Evolutionary conservation across 1,140 invertebrate genomes (phyloP).

Genomic region (Atta colombica): DNA sequence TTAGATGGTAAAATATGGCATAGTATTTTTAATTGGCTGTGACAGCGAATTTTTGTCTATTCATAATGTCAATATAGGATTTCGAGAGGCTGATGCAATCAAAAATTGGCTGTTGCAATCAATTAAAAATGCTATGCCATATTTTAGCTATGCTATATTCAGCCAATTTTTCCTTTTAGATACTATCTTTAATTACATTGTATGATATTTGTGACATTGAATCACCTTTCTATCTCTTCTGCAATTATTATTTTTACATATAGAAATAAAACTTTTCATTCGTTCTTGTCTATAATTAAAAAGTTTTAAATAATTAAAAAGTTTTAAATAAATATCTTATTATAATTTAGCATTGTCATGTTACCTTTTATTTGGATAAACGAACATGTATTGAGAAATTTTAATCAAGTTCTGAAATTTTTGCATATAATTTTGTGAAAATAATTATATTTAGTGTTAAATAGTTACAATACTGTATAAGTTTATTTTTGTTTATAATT

Average conservation of each 20-base stretch:
- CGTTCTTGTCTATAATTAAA: not conserved
- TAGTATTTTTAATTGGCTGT: too few species aligned
- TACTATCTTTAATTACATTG: conserved; percentile 44
- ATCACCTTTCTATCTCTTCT: not conserved
- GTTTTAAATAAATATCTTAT: conserved; percentile 5
- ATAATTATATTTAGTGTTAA: not conserved
- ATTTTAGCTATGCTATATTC: too few species aligned
- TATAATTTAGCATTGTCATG: not conserved
- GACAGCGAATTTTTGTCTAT: too few species aligned
- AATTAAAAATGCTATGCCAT: too few species aligned
- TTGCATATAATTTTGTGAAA: conserved; percentile 7
- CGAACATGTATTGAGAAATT: not conserved
- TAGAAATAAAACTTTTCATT: not conserved
- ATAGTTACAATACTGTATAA: not conserved
- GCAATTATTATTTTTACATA: not conserved
- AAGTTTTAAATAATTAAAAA: not conserved
- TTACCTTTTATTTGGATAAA: not conserved
- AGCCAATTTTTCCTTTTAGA: too few species aligned
- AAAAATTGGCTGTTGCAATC: too few species aligned
- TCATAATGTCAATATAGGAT: too few species aligned
- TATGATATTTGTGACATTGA: not conserved
- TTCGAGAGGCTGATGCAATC: too few species aligned
- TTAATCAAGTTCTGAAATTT: not conserved
- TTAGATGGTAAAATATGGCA: too few species aligned
- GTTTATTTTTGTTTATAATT: conserved; percentile 4